Conservation (phyloP, 2,113 vertebrate genomes). For the Entosphenus tridentatus region DNA sequence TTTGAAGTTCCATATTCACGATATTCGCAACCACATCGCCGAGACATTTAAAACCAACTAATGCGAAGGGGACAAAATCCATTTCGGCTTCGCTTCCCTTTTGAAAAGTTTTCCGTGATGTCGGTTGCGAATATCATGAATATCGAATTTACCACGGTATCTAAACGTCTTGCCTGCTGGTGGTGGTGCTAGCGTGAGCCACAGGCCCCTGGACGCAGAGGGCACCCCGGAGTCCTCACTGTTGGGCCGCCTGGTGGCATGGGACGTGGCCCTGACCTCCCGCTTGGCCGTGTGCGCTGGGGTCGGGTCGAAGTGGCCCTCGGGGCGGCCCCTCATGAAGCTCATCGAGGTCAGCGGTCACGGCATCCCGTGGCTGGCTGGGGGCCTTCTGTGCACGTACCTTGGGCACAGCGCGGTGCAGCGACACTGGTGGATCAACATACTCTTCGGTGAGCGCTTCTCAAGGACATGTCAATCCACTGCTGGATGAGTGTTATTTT, state of each 20-base stretch:
- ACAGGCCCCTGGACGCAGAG: too few species aligned
- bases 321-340: conserved; percentile 60
- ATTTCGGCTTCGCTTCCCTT: too few species aligned
- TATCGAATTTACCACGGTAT: too few species aligned
- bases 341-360: conserved; percentile 78
- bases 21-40: too few species aligned
- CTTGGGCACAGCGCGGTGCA: conserved; percentile 54
- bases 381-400: conserved; percentile 46
- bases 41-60: too few species aligned
- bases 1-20: too few species aligned
- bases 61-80: too few species aligned
- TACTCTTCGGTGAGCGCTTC: conserved; percentile 46
- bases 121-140: too few species aligned
- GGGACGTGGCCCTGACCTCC: conserved; percentile 86
- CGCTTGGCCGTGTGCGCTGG: conserved; percentile 64
- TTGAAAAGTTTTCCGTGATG: too few species aligned
- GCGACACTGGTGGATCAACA: conserved; percentile 73
- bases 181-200: too few species aligned
- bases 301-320: conserved; percentile 68
- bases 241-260: conserved; percentile 59
- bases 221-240: too few species aligned
- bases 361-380: conserved; percentile 66
- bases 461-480: not conserved
- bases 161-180: too few species aligned
- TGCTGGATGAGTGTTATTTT: not conserved